Conservation (phyloP, 2,113 vertebrate species). For the Haliaeetus leucogaster region DNA sequence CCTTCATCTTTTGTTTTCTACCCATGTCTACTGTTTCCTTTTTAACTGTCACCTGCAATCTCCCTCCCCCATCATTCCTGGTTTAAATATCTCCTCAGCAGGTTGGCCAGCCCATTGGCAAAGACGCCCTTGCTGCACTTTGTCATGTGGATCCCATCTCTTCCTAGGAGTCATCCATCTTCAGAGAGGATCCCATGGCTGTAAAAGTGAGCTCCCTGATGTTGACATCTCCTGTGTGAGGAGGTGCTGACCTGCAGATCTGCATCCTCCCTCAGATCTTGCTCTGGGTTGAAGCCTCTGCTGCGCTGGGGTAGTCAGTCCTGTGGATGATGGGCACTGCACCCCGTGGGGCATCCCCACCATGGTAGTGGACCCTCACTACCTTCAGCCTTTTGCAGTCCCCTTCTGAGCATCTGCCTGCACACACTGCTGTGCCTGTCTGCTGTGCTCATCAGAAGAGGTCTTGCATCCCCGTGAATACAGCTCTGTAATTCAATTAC, state of each 20-base stretch:
- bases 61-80: neutral
- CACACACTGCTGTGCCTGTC: neutral
- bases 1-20: neutral
- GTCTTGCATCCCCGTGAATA: neutral
- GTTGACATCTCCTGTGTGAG: neutral
- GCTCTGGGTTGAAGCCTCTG: rapidly evolving
- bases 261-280: neutral
- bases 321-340: neutral
- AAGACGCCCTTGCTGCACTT: neutral
- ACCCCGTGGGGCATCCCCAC: neutral
- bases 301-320: neutral
- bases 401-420: neutral
- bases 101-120: neutral
- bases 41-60: neutral
- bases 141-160: neutral
- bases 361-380: rapidly evolving
- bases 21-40: neutral
- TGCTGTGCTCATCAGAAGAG: neutral
- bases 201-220: neutral
- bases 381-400: neutral
- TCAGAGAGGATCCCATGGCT: neutral
- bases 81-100: neutral
- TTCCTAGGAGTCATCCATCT: neutral
- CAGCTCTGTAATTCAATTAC: neutral
- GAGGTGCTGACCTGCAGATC: neutral